Base-by-base conservation (phyloP, 2,797 vertebrate species). In the Hippoglossus hippoglossus region DNA sequence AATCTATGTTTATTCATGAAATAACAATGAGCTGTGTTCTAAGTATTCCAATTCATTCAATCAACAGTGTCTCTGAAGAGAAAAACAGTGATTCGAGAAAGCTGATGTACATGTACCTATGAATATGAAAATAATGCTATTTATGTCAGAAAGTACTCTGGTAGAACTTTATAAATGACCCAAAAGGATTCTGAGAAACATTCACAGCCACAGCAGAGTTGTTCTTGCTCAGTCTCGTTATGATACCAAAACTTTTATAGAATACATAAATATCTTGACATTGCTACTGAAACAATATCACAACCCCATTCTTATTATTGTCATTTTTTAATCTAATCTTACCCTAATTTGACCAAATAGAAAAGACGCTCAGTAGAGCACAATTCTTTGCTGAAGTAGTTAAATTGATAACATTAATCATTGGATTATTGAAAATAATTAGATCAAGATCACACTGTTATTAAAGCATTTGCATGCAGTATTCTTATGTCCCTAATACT, bases 1-100 rank as follows among this genome's bases (percentile, higher is more conserved):
- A 79, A 83, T 88, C 44, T 87, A 91, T 94, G 87, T 91, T 93
- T 93, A 94, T 94, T 93, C 91, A 93, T 94, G 83, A 90, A 89
- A 88, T 78, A 85, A 83, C 86, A 90, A 86, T 85, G 82, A 82
- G 69, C 67, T 87, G 77, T 68, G 79, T 90, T 90, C 91, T 84
- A 88, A 87, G 82, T 79, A 89, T 90, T 93, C 81, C 76, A 89
- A 91, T 92, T 92, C 87, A 91, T 92, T 92, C 77, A 91, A 90
- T 94, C 86, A 93, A 86, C 84, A 86, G 68, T 15, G 70, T 90
- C 91, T 86, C 89, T 71, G 73, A 67, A 78, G 91, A 92, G 77
- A 59, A 75, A 81, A 72, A 76, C 77, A 75, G 77, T 79, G 68
- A 72, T 84, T 91, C 77, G 88, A 90, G 84, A 92, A 90, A 93